Evolutionary conservation across 2,888 invertebrate genomes (phyloP).

Genomic region (Cephonodes hylas): DNA sequence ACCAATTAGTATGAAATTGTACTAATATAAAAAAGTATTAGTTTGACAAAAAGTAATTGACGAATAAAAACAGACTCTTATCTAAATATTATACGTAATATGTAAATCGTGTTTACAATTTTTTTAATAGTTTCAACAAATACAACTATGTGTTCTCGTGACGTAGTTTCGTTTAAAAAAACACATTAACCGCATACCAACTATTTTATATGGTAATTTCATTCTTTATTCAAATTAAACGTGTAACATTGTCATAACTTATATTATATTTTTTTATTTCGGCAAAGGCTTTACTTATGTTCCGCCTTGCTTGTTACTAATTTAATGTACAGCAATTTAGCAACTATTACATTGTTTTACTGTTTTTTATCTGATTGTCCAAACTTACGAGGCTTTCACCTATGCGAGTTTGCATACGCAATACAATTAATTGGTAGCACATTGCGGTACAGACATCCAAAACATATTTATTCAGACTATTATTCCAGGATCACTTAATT

Average conservation of each 20-base stretch:
- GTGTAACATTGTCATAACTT: conserved; percentile 4
- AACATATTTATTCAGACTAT: no score
- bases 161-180: background rate
- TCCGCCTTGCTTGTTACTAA: conserved; percentile 6
- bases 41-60: background rate
- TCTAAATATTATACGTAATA: background rate
- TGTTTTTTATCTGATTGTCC: background rate
- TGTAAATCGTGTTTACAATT: conserved; percentile 8
- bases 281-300: conserved; percentile 2
- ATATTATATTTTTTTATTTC: background rate
- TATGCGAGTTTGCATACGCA: background rate
- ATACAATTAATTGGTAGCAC: no score
- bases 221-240: conserved; percentile 9
- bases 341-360: background rate
- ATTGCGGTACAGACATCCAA: no score
- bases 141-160: background rate
- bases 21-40: background rate
- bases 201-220: conserved; percentile 6
- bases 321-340: background rate
- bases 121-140: conserved; percentile 3
- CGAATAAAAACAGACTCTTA: background rate
- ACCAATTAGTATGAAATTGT: background rate
- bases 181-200: background rate
- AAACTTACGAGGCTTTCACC: background rate
- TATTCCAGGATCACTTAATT: no score